Conservation (phyloP, 2,113 vertebrate species). For the Mesocricetus auratus region DNA sequence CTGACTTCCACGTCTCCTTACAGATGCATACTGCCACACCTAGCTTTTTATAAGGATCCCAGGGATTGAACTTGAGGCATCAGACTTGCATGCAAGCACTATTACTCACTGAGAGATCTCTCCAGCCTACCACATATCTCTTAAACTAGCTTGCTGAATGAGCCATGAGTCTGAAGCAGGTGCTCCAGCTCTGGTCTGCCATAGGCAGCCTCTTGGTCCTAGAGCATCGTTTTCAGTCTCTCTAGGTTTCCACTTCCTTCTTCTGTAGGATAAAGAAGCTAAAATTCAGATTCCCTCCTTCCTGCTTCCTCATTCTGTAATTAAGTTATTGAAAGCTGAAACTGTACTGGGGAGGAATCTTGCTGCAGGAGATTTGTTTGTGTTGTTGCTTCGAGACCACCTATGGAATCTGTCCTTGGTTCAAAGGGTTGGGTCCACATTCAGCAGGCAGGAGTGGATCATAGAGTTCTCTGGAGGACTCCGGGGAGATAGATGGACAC, state of each 20-base stretch:
- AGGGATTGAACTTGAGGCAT: not conserved
- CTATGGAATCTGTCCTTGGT: not conserved
- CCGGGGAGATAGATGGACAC: not conserved
- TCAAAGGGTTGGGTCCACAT: not conserved
- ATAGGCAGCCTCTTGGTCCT: not conserved
- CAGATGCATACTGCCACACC: not conserved
- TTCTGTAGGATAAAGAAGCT: not conserved
- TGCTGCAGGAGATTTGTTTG: not conserved
- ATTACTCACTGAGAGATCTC: not conserved
- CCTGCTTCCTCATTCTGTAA: not conserved
- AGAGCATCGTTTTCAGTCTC: not conserved
- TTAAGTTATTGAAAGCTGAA: conserved; percentile 31
- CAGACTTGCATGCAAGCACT: not conserved
- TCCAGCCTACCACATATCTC: not conserved
- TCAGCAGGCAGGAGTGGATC: not conserved
- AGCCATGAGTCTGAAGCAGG: not conserved
- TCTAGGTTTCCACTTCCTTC: conserved; percentile 15
- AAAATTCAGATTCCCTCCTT: not conserved
- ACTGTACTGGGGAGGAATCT: not conserved
- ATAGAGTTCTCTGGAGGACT: not conserved
- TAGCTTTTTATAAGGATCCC: no score
- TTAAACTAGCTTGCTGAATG: not conserved
- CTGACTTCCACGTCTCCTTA: not conserved
- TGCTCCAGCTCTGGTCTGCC: not conserved
- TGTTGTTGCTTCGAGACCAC: not conserved